Evolutionary conservation across 2,888 invertebrate species (phyloP).

Genomic region (Formica aserva): DNA sequence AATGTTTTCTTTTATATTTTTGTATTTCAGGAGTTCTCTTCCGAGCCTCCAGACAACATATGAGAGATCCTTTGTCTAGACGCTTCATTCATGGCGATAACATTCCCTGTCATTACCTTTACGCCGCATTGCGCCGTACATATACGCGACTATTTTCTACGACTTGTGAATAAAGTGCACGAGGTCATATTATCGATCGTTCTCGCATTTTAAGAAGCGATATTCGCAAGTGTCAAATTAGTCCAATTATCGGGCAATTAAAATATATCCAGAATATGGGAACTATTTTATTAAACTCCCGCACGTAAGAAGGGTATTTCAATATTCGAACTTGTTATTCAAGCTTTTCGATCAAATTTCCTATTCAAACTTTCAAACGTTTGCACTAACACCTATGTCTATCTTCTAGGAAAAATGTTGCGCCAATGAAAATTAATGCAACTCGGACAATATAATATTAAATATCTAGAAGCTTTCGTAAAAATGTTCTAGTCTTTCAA

Average conservation of each 20-base stretch:
- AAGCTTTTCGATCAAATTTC: background rate
- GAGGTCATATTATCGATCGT: constrained; percentile 59
- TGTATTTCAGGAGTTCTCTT: background rate
- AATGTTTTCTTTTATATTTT: constrained; percentile 1
- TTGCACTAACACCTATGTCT: background rate
- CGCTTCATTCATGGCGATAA: background rate
- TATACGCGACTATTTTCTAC: constrained; percentile 50
- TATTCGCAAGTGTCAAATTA: constrained; percentile 19
- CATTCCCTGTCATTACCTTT: constrained; percentile 31
- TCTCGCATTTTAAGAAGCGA: constrained; percentile 16
- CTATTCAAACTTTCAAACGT: background rate
- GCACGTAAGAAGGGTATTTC: background rate
- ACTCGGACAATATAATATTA: background rate
- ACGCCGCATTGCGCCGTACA: constrained; percentile 63
- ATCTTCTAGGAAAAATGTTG: background rate
- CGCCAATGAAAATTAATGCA: background rate
- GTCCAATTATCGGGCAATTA: background rate
- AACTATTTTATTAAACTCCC: background rate
- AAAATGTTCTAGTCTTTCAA: background rate
- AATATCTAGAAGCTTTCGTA: background rate
- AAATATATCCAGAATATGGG: background rate
- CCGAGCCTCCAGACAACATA: background rate
- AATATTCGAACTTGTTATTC: background rate
- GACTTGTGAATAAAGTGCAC: constrained; percentile 47
- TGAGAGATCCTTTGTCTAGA: background rate